Conservation (phyloP, 2,888 invertebrate species). For the Thysanoteuthis rhombus region DNA sequence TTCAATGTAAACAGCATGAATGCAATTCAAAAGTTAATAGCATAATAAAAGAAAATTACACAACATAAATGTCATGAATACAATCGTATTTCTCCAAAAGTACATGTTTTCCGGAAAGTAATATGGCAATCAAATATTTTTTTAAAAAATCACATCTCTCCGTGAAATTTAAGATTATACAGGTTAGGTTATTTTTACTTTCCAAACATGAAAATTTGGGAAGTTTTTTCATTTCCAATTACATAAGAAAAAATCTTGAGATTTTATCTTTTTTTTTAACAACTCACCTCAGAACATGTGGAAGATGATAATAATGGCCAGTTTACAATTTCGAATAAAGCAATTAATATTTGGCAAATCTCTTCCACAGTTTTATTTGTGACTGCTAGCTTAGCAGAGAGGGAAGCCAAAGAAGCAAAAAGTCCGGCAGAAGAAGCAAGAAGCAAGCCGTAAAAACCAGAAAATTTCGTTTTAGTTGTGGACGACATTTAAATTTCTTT, state of each 20-base stretch:
- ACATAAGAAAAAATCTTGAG: background rate
- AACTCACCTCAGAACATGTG: background rate
- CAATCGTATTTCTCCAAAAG: no score
- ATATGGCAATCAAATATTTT: background rate
- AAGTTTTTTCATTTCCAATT: no score
- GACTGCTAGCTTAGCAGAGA: conserved; percentile 68
- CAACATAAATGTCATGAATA: no score
- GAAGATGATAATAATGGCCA: background rate
- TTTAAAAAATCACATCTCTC: no score
- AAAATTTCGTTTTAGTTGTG: background rate
- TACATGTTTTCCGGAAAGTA: background rate
- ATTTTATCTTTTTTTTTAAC: background rate
- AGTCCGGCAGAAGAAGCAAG: conserved; percentile 66
- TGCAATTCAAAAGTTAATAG: no score
- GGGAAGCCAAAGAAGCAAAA: conserved; percentile 67
- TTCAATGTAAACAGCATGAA: no score
- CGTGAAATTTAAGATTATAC: no score
- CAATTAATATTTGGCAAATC: background rate
- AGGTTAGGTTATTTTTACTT: no score
- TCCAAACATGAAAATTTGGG: no score
- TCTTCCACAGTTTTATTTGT: conserved; percentile 37
- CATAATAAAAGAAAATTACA: no score
- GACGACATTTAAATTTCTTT: background rate
- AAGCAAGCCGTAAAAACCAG: conserved; percentile 42
- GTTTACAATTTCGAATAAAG: background rate